Evolutionary conservation across 2,113 vertebrate genomes (phyloP), one percentile per base, ranked within the genome.

Genomic region (Chaetodon trifascialis): DNA sequence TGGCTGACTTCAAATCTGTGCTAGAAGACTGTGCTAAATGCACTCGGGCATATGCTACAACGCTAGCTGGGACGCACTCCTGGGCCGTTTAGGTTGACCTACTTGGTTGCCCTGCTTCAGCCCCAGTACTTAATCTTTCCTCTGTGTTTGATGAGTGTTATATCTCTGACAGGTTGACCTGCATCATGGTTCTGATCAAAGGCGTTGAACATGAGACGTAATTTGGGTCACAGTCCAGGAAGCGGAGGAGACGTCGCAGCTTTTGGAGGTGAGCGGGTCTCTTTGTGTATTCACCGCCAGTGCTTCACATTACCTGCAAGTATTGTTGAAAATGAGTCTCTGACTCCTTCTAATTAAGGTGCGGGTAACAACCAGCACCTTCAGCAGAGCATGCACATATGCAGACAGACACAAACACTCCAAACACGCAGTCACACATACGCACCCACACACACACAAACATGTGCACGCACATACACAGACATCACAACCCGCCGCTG

Each of bases 261-360:
- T 79, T 82, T 75, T 75, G 49, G 70, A 82, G 84, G 89, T 83
- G 87, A 89, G 78, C 12, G 76, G 63, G 51, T 56, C 64, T 86
- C 42, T 77, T 64, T 91, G 52, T 78, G 90, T 84, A 82, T 90
- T 87, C 88, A 72, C 55, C 11, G 65, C 21, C 25, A 87, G 80
- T 23, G 10, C 73, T 30, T 83, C 80, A 16, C 87, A 79, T 89
- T 90, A 93, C 91, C 89, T 92, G 89, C 79, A 86, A 84, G 87
- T 84, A 79, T 81, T 87, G 89, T 85, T 60, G 90, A 87, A 88
- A 94, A 93, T 65, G 86, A 92, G 89, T 89, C 92, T 86, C 82
- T 82, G 85, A 93, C 89, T 95, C 77, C 86, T 86, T 85, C 93
- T 94, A 91, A 94, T 95, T 95, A 95, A 94, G 91, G 93, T 90